Percentiles rank a stretch among this genome's conserved stretches.
phyloP scores from a whole-genome alignment of 1,140 invertebrate genomes.

The Drosophila albomicans region DNA sequence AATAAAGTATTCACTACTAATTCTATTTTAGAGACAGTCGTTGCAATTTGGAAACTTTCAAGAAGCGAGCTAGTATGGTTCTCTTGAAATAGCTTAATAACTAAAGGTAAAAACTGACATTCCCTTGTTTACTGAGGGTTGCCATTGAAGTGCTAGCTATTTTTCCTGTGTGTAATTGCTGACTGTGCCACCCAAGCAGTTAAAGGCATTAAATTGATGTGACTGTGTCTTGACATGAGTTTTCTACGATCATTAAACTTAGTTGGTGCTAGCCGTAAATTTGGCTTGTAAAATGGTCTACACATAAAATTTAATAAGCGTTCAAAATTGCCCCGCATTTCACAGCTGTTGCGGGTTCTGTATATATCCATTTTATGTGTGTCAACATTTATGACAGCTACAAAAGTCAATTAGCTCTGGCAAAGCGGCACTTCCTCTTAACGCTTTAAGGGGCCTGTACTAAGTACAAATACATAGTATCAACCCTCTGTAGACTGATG shows the following conservation, averaged over 20 bases:
- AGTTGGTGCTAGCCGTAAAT: constrained; percentile 21
- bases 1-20: too few species aligned
- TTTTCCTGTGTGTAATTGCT: neutral
- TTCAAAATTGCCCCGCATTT: constrained; percentile 41
- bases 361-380: constrained; percentile 51
- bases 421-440: constrained; percentile 20
- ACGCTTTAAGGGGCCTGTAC: constrained; percentile 1
- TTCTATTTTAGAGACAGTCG: too few species aligned
- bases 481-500: neutral
- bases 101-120: too few species aligned
- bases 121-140: too few species aligned
- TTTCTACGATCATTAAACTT: constrained; percentile 2
- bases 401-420: constrained; percentile 71
- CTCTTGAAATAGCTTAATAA: too few species aligned
- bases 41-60: too few species aligned
- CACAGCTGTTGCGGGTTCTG: constrained; percentile 52
- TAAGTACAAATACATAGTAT: neutral
- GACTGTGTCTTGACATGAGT: neutral
- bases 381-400: constrained; percentile 71
- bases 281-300: constrained; percentile 52
- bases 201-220: neutral
- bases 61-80: too few species aligned
- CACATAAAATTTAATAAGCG: constrained; percentile 61
- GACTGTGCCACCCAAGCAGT: neutral
- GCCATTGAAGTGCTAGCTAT: too few species aligned